Conservation (phyloP, 2,113 vertebrate species). For the human region GRCh38 chr21:26970501-26971000, state of each 20-base stretch:
- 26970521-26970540: not conserved
- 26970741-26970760: not conserved
- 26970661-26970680: accelerated
- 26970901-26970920: not conserved
- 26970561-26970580: not conserved
- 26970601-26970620: not conserved
- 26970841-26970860: not conserved
- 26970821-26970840: not conserved
- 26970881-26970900: not conserved
- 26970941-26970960: accelerated
- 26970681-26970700: not conserved
- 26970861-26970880: not conserved
- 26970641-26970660: no score
- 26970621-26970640: not conserved
- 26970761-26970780: not conserved
- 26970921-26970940: accelerated
- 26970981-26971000: accelerated
- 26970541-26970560: not conserved
- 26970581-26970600: not conserved
- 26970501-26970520: not conserved
- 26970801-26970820: not conserved
- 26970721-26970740: not conserved
- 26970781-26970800: not conserved
- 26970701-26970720: not conserved
- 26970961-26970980: not conserved